Percentiles rank a stretch among this genome's conserved stretches.
phyloP scores from a whole-genome alignment of 2,797 vertebrate genomes.

The Leptoclinus maculatus region DNA sequence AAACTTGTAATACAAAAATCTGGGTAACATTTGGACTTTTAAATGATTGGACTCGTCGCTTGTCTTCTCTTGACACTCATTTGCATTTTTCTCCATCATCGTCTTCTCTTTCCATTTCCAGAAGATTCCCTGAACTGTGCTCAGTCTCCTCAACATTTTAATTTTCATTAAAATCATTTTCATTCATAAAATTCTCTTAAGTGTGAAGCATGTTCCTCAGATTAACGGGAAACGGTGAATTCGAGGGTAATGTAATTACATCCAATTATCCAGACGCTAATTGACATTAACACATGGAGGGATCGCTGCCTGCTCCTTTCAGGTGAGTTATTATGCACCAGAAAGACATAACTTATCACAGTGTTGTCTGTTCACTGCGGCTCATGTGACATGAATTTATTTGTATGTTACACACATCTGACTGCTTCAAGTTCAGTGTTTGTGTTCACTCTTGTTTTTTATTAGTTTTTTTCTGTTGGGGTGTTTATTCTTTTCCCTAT shows the following conservation, averaged over 20 bases:
- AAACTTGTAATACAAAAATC: no score
- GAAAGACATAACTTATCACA: slow-evolving; percentile 1
- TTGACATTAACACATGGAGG: slow-evolving; percentile 9
- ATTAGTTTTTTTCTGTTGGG: not conserved
- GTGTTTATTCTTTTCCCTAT: not conserved
- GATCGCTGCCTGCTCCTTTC: not conserved
- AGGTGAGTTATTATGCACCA: not conserved
- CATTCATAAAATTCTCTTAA: not conserved
- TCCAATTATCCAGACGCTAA: slow-evolving; percentile 33
- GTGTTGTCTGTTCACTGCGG: not conserved
- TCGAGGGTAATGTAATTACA: slow-evolving; percentile 20
- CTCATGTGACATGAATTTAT: not conserved
- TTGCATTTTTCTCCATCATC: not conserved
- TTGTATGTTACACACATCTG: not conserved
- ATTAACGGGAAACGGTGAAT: slow-evolving; percentile 3
- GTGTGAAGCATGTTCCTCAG: not conserved
- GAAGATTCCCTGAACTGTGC: not conserved
- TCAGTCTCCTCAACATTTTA: not conserved
- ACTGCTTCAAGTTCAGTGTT: not conserved
- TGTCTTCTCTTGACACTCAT: not conserved
- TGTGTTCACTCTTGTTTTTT: not conserved
- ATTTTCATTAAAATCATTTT: not conserved
- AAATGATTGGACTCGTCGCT: no score
- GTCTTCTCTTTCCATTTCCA: not conserved
- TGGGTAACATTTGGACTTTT: no score